A percentile compares a stretch with the other conserved stretches of the same genome.
phyloP scores from a whole-genome alignment of 2,113 vertebrate genomes.

The Ia io region DNA sequence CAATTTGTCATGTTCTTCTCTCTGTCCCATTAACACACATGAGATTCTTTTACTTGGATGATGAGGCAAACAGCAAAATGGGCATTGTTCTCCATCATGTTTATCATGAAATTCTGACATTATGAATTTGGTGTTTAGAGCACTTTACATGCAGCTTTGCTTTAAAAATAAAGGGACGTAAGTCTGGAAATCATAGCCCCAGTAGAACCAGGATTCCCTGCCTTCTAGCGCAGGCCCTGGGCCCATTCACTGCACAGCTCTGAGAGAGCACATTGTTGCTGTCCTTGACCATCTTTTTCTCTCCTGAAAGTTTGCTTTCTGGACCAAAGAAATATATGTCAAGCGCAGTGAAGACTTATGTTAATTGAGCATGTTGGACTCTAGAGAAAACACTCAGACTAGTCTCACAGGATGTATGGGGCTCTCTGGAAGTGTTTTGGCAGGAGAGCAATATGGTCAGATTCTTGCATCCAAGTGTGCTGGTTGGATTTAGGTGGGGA shows the following conservation, averaged over 20 bases:
- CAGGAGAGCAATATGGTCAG: background rate
- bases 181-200: background rate
- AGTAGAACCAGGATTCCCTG: background rate
- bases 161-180: conserved; percentile 11
- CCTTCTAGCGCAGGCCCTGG: background rate
- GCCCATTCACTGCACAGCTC: background rate
- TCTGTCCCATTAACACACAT: background rate
- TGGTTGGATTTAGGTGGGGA: background rate
- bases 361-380: background rate
- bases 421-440: background rate
- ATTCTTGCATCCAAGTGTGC: background rate
- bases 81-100: background rate
- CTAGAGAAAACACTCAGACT: background rate
- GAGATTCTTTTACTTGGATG: background rate
- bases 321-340: background rate
- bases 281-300: background rate
- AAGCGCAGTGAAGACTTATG: background rate
- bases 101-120: conserved; percentile 25
- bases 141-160: background rate
- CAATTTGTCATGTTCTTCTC: conserved; percentile 15
- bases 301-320: conserved; percentile 24
- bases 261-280: background rate
- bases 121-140: background rate
- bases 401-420: background rate
- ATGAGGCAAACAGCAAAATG: background rate